These are phyloP conservation scores for Melanotaenia boesemani DNA, from an alignment of 2,797 vertebrate species.

Conservation along the genomic window DNA sequence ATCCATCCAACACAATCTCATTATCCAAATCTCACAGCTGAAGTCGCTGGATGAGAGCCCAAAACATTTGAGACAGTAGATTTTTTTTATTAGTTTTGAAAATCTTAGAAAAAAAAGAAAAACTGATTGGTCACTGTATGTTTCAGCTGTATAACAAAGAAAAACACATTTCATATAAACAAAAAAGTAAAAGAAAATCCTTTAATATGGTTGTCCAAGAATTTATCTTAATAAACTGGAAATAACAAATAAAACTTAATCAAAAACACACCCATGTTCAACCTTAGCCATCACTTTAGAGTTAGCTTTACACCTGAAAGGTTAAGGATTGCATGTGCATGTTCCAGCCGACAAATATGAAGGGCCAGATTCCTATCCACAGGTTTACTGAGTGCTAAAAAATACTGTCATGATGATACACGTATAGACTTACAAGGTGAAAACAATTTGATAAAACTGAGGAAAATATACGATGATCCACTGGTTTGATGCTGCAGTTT, in stretches of 20 bases:
- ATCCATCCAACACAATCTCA: slow-evolving; percentile 27
- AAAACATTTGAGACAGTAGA: neutral
- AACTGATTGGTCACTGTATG: neutral
- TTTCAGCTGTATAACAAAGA: slow-evolving; percentile 6
- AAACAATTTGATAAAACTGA: too few species aligned
- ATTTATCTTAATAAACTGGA: neutral
- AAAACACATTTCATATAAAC: neutral
- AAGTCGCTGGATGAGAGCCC: slow-evolving; percentile 15
- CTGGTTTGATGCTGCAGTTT: neutral
- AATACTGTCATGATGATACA: neutral
- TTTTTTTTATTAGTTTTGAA: slow-evolving; percentile 1
- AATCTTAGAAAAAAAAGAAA: neutral
- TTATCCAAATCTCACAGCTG: slow-evolving; percentile 33
- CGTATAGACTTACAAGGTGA: neutral
- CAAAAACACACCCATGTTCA: neutral
- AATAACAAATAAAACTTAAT: neutral
- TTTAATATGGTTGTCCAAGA: neutral
- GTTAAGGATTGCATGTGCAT: neutral
- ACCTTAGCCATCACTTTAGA: neutral
- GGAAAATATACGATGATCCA: neutral
- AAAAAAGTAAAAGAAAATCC: neutral
- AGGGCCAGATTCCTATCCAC: neutral
- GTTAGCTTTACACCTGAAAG: neutral
- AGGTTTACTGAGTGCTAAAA: too few species aligned
- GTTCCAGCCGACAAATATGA: neutral